Percentiles rank a stretch among this genome's conserved stretches.
phyloP scores from a whole-genome alignment of 2,888 invertebrate genomes.

The Leptopilina syphax region DNA sequence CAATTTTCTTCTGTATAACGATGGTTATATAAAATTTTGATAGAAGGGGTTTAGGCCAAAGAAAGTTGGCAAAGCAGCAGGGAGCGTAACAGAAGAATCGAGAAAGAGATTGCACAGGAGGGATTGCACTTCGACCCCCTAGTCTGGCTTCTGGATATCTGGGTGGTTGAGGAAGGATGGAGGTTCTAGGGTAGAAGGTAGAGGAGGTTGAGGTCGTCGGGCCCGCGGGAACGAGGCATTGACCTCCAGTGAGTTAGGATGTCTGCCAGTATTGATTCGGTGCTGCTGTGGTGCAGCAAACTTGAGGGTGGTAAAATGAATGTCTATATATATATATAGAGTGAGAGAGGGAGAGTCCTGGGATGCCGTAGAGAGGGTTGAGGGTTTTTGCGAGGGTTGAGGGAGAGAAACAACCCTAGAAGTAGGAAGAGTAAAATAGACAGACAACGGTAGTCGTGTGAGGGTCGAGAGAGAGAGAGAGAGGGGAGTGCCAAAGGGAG shows the following conservation, averaged over 20 bases:
- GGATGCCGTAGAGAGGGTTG: slow-evolving; percentile 70
- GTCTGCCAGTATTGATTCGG: slow-evolving; percentile 79
- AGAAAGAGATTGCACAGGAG: slow-evolving; percentile 52
- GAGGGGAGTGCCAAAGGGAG: slow-evolving; percentile 44
- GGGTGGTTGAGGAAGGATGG: slow-evolving; percentile 52
- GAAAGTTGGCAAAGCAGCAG: slow-evolving; percentile 53
- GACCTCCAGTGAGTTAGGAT: slow-evolving; percentile 79
- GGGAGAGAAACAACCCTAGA: slow-evolving; percentile 65
- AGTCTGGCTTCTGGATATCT: slow-evolving; percentile 65
- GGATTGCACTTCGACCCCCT: slow-evolving; percentile 54
- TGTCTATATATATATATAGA: slow-evolving; percentile 43
- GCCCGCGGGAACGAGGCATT: slow-evolving; percentile 80
- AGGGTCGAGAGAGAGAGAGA: slow-evolving; percentile 24
- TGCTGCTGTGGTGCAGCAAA: slow-evolving; percentile 68
- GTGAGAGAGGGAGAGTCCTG: slow-evolving; percentile 59
- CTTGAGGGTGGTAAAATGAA: slow-evolving; percentile 67
- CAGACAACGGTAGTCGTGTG: slow-evolving; percentile 48
- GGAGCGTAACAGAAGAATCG: slow-evolving; percentile 52
- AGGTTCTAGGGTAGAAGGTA: slow-evolving; percentile 59
- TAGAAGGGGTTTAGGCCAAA: slow-evolving; percentile 48
- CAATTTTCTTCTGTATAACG: neutral
- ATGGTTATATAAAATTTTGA: neutral
- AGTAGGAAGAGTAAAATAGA: slow-evolving; percentile 43
- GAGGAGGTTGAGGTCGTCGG: slow-evolving; percentile 77
- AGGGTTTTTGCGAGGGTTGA: slow-evolving; percentile 70